Conservation (phyloP, 1,140 invertebrate species). For the Ips nitidus region DNA sequence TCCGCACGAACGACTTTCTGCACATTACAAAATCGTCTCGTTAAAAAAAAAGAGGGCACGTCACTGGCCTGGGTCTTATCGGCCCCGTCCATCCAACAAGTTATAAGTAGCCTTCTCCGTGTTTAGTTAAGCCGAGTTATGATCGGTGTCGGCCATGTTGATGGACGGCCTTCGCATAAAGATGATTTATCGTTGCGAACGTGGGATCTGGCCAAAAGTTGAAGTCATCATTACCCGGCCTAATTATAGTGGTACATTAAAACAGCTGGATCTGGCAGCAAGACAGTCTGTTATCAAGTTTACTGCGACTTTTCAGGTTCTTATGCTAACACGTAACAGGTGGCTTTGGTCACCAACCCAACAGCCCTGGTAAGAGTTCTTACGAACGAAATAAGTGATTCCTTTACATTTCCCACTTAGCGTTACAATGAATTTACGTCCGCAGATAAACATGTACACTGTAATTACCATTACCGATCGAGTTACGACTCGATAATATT, state of each 20-base stretch:
- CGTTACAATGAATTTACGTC: constrained; percentile 8
- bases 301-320: no score
- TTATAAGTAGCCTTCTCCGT: constrained; percentile 24
- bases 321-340: no score
- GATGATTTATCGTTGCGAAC: no score
- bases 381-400: not conserved
- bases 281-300: no score
- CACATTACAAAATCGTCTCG: no score
- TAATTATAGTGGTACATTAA: no score
- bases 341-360: no score
- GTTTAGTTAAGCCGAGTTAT: constrained; percentile 24
- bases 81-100: not conserved
- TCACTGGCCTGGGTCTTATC: not conserved
- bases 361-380: no score
- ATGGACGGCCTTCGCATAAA: constrained; percentile 1
- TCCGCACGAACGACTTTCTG: no score
- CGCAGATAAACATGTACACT: constrained; percentile 21
- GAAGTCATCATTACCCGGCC: no score
- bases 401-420: constrained; percentile 18
- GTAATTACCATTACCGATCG: constrained; percentile 16
- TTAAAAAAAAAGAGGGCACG: constrained; percentile 3
- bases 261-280: no score
- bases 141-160: constrained; percentile 17
- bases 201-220: no score
- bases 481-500: constrained; percentile 20